Base-by-base conservation (phyloP, 2,113 vertebrate species). In the Heterocephalus glaber region DNA sequence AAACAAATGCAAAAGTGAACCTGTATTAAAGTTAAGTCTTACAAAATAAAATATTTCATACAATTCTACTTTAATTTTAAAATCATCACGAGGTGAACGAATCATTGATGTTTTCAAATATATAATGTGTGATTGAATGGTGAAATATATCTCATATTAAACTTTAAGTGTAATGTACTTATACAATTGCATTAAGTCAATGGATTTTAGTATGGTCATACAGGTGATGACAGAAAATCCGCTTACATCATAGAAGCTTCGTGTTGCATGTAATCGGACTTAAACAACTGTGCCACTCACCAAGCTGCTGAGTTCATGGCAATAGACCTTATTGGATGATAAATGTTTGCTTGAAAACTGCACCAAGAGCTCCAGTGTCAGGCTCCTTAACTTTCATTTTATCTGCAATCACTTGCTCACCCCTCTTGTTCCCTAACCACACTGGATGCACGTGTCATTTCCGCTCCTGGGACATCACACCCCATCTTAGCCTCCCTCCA, bases 1-100 rank as follows among this genome's bases (percentile, higher is more conserved):
- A 95, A 97, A 97, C 91, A 28, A 58, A 94, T 81, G 79, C 74
- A 97, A 97, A 19, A 97, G 16, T 58, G 79, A 97, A 91, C 24
- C 49, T 38, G 41, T 94, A 80, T 93, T 96, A 89, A 89, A 85
- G 65, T n/a, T 89, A 96, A 81, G 0, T 81, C 58, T 68, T 94
- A 3, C 14, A 61, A 6, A 11, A 0, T 0, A 94, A 95, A 44
- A 35, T 90, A 91, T 22, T 63, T 26, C 47, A 76, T 80, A 58
- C 47, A 96, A 95, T 7, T 88, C 13, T 91, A 60, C 47, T 94
- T 83, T 66, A 83, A 96, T 54, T 95, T 95, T 87, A 95, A 95
- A 86, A 90, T 60, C 44, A 88, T 35, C 7, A 76, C 13, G 3
- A 58, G 2, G 10, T 65, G 16, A 56, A 91, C 90, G 33, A 97